Evolutionary conservation across 37 sponge, comb jelly and placozoan genomes (phyloP).

Genomic region (Dysidea cf. avara): DNA sequence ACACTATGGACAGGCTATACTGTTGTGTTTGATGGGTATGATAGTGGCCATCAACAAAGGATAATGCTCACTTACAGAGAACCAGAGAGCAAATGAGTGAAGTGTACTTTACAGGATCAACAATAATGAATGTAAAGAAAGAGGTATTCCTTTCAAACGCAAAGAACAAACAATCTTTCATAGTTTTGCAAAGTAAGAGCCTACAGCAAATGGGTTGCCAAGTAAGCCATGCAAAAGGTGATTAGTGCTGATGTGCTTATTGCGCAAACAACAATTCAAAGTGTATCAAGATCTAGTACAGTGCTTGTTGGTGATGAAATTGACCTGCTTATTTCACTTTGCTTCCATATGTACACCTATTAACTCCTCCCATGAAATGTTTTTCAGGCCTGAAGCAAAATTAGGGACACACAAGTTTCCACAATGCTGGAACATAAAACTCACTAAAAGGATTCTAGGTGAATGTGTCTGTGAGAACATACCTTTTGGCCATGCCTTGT

Average conservation of each 20-base stretch:
- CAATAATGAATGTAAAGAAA: no score
- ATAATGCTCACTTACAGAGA: constrained; percentile 18
- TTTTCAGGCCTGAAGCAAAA: no score
- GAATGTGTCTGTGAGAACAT: constrained; percentile 9
- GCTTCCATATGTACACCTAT: no score
- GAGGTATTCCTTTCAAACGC: constrained; percentile 3
- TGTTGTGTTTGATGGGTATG: constrained; percentile 37
- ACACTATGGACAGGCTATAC: constrained; percentile 30
- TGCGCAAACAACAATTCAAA: not conserved
- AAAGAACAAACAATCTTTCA: constrained; percentile 7
- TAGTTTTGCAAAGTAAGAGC: constrained; percentile 3
- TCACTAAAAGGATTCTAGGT: constrained; percentile 9
- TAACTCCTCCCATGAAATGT: no score
- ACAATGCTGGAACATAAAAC: not conserved
- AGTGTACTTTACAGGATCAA: no score
- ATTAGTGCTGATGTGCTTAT: constrained; percentile 31
- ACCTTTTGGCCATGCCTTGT: no score
- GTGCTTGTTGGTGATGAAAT: constrained; percentile 12
- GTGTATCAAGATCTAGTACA: not conserved
- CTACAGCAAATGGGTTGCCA: constrained; percentile 17
- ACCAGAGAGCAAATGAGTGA: no score
- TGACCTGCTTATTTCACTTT: no score
- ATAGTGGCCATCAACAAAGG: constrained; percentile 15
- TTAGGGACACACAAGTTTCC: no score
- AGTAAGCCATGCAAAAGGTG: constrained; percentile 6